Evolutionary conservation across 1,140 invertebrate species (phyloP).

Genomic region (Popillia japonica): DNA sequence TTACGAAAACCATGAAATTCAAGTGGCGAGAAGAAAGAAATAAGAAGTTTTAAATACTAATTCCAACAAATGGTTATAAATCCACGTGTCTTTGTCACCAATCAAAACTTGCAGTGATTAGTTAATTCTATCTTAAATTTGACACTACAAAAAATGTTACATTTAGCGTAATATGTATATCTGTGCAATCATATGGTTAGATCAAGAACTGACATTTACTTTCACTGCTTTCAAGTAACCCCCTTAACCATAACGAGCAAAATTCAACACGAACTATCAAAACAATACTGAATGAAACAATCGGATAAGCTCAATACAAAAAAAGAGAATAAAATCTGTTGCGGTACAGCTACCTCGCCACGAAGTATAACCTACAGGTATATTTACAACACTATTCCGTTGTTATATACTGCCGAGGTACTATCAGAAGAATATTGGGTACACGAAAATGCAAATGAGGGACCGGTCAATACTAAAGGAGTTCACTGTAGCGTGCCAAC

Average conservation of each 20-base stretch:
- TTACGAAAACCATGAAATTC: no score
- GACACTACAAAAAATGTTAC: no score
- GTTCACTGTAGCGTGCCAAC: not conserved
- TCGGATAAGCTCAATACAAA: not conserved
- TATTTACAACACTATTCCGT: not conserved
- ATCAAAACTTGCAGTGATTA: no score
- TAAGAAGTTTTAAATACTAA: no score
- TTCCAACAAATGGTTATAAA: no score
- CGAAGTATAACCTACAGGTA: not conserved
- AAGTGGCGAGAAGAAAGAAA: no score
- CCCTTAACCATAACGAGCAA: not conserved
- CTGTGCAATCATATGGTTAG: no score
- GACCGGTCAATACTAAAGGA: not conserved
- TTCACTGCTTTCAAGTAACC: constrained; percentile 4
- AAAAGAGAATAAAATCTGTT: constrained; percentile 2
- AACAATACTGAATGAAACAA: constrained; percentile 13
- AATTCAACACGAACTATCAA: not conserved
- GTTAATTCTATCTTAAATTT: no score
- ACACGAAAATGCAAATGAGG: constrained; percentile 31
- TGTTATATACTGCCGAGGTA: not conserved
- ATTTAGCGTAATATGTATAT: no score
- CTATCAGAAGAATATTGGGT: constrained; percentile 16
- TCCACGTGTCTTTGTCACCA: no score
- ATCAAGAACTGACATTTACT: constrained; percentile 6
- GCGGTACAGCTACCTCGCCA: not conserved